phyloP scores from a whole-genome alignment of 35 echinoderm and acorn worm genomes.

The Lytechinus variegatus region DNA sequence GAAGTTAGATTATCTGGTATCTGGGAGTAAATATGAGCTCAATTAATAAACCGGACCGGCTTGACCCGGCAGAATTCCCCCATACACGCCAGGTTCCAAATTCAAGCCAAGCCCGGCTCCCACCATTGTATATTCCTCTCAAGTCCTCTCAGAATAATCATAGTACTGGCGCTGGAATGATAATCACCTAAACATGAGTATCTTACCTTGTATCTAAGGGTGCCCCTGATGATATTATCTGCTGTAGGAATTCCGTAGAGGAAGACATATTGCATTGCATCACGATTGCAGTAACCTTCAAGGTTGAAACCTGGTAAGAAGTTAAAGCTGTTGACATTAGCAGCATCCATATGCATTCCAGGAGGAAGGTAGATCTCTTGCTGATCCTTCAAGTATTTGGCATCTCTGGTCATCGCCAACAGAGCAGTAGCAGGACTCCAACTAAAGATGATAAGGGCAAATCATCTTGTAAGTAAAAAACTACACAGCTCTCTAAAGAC shows the following conservation, averaged over 20 bases:
- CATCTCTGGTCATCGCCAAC: slow-evolving; percentile 64
- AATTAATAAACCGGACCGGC: no score
- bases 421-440: slow-evolving; percentile 86
- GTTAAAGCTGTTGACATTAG: slow-evolving; percentile 72
- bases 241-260: slow-evolving; percentile 88
- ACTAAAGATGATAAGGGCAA: slow-evolving; percentile 48
- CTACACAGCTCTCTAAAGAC: no score
- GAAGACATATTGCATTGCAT: slow-evolving; percentile 87
- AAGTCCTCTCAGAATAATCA: no score
- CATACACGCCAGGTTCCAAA: no score
- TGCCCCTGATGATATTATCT: slow-evolving; percentile 77
- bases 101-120: no score
- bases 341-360: slow-evolving; percentile 72
- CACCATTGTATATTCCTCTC: no score
- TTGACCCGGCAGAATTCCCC: no score
- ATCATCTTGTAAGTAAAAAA: background rate
- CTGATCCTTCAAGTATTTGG: slow-evolving; percentile 82
- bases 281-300: slow-evolving; percentile 90
- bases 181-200: background rate
- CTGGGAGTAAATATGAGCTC: no score
- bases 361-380: slow-evolving; percentile 91
- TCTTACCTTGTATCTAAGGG: slow-evolving; percentile 95
- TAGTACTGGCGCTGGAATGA: no score
- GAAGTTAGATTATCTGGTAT: no score
- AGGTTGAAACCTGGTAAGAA: slow-evolving; percentile 98